These are phyloP conservation scores for Tachysurus fulvidraco DNA, from an alignment of 2,113 vertebrate genomes.

Conservation along the genomic window DNA sequence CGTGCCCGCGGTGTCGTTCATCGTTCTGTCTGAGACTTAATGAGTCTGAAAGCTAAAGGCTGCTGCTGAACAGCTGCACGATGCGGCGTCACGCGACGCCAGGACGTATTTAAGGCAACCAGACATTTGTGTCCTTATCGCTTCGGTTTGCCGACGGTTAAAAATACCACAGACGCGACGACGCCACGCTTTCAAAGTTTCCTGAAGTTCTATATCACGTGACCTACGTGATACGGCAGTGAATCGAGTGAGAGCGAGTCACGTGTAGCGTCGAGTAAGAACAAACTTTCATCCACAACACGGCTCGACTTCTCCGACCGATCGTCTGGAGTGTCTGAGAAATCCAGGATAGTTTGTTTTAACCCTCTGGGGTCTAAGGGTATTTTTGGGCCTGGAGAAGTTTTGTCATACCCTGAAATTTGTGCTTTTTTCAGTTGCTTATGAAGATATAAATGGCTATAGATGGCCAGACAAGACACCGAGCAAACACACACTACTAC, in stretches of 20 bases:
- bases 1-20: slow-evolving; percentile 52
- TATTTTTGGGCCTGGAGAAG: too few species aligned
- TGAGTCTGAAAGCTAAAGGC: slow-evolving; percentile 46
- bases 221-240: not conserved
- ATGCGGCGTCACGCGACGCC: not conserved
- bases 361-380: too few species aligned
- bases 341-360: too few species aligned
- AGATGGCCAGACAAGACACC: too few species aligned
- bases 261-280: too few species aligned
- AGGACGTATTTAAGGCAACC: slow-evolving; percentile 3
- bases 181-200: not conserved
- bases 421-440: too few species aligned
- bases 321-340: too few species aligned
- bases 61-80: slow-evolving; percentile 41
- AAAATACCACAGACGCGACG: not conserved
- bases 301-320: too few species aligned
- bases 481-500: too few species aligned
- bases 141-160: not conserved
- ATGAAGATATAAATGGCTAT: too few species aligned
- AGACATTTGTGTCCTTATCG: not conserved
- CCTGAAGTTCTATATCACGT: not conserved
- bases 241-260: not conserved
- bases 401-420: too few species aligned
- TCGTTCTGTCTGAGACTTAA: slow-evolving; percentile 58
- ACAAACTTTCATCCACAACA: too few species aligned